Percentiles rank a stretch among this genome's conserved stretches.
Evolutionary conservation across 2,797 vertebrate genomes (phyloP).

Genomic region (Gambelia wislizenii): DNA sequence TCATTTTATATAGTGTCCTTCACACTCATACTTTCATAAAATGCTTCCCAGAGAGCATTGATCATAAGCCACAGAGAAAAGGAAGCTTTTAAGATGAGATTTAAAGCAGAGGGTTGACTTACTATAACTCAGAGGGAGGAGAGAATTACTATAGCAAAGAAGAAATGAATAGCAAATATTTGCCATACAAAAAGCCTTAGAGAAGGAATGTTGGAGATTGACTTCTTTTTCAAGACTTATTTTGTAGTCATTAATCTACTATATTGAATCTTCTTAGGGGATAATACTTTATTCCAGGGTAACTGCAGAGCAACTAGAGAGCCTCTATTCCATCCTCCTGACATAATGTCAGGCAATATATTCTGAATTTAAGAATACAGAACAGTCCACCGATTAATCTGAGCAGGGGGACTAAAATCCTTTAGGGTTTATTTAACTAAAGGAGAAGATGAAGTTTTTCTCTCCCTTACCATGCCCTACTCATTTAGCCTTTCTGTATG

Average conservation of each 20-base stretch:
- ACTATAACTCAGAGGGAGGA: slow-evolving; percentile 15
- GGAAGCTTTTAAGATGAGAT: slow-evolving; percentile 34
- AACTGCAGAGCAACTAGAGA: neutral
- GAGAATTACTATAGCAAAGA: neutral
- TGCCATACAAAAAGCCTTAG: neutral
- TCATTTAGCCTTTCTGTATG: no score
- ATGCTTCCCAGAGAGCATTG: slow-evolving; percentile 40
- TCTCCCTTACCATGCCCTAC: no score
- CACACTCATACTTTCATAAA: slow-evolving; percentile 35
- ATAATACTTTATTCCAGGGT: neutral
- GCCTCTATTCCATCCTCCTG: neutral
- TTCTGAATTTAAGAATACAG: neutral
- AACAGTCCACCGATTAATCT: neutral
- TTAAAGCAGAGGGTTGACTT: slow-evolving; percentile 24
- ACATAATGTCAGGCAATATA: neutral
- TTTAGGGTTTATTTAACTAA: neutral
- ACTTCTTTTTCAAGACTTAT: neutral
- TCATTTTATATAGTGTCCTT: slow-evolving; percentile 44
- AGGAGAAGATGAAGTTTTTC: neutral
- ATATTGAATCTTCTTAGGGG: neutral
- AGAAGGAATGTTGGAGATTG: neutral
- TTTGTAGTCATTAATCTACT: neutral
- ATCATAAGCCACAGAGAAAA: slow-evolving; percentile 38
- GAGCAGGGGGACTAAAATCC: neutral
- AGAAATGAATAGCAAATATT: slow-evolving; percentile 25